Evolutionary conservation across 2,113 vertebrate species (phyloP).

Genomic region (Leptodactylus fuscus): DNA sequence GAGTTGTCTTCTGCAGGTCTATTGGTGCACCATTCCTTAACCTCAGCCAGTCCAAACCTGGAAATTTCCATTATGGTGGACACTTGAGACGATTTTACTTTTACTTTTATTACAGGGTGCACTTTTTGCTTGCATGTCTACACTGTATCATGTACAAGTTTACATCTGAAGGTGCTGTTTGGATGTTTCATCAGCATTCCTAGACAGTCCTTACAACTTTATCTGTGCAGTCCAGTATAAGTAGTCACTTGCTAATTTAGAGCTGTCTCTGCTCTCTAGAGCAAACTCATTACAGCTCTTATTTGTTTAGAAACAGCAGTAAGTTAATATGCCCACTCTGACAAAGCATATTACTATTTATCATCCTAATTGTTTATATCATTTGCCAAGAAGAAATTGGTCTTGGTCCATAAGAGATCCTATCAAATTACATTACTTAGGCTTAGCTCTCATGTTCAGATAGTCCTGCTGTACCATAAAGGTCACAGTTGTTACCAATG

Average conservation of each 20-base stretch:
- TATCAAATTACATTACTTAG: slow-evolving; percentile 34
- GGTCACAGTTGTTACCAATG: slow-evolving; percentile 40
- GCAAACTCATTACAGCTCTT: not conserved
- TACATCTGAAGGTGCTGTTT: not conserved
- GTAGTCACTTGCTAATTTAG: not conserved
- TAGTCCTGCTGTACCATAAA: slow-evolving; percentile 23
- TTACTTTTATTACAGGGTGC: no score
- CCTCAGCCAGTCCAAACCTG: no score
- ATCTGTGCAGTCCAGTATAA: not conserved
- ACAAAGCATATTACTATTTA: slow-evolving; percentile 34
- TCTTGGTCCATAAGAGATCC: not conserved
- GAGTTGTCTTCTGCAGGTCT: no score
- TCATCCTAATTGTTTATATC: slow-evolving; percentile 16
- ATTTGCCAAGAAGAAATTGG: slow-evolving; percentile 42
- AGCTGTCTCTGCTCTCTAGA: slow-evolving; percentile 6
- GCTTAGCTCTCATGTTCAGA: not conserved
- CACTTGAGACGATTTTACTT: no score
- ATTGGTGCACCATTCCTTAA: no score
- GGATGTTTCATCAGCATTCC: not conserved
- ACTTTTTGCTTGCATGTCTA: no score
- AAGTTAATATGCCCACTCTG: slow-evolving; percentile 28
- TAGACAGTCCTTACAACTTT: not conserved
- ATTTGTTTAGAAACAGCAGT: not conserved
- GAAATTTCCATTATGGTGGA: no score
- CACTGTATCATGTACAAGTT: not conserved